These are phyloP conservation scores for Tupiocoris notatus DNA, from an alignment of 2,888 invertebrate species.

Conservation along the genomic window DNA sequence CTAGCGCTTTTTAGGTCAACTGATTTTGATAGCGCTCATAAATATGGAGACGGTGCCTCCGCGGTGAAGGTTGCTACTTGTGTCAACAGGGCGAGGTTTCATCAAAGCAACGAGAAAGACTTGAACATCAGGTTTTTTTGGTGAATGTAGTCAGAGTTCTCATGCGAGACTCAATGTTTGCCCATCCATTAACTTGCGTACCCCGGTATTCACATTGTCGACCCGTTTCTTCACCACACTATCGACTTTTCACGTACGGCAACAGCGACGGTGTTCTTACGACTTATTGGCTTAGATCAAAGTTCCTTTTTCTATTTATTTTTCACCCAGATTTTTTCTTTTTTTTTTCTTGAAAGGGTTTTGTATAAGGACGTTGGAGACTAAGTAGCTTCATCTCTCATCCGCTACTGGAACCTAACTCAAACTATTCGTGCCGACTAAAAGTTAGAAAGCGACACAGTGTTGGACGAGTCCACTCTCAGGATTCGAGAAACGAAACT, in stretches of 20 bases:
- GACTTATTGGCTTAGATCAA: neutral
- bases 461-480: no score
- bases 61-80: conserved; percentile 34
- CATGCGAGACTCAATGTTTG: neutral
- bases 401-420: no score
- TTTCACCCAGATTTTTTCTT: no score
- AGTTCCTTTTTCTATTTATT: no score
- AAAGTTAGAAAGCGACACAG: no score
- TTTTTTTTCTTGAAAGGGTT: no score
- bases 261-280: neutral
- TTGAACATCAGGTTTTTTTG: conserved; percentile 28
- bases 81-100: conserved; percentile 36
- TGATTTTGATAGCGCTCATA: conserved; percentile 37
- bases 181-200: conserved; percentile 33
- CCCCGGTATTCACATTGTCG: conserved; percentile 37
- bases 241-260: neutral
- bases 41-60: conserved; percentile 23
- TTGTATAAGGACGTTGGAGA: no score
- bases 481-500: no score
- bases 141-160: neutral
- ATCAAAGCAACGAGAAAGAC: conserved; percentile 28
- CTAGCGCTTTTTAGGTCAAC: conserved; percentile 32
- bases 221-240: conserved; percentile 22
- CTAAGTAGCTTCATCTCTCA: no score
- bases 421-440: no score